Conservation (phyloP, 2,888 invertebrate genomes). For the Cerceris ruficornis region DNA sequence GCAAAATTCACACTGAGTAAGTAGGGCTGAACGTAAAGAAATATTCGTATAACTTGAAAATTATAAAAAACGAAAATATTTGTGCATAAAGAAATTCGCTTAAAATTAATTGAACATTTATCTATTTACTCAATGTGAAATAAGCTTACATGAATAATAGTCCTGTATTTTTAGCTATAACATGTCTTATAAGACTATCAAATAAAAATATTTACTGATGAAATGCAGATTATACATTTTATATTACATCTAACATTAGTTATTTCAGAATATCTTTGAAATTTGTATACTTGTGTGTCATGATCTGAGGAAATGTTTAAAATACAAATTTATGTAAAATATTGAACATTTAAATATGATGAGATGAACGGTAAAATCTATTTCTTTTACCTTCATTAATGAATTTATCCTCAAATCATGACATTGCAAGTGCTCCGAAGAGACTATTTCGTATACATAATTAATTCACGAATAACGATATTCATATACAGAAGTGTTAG, state of each 20-base stretch:
- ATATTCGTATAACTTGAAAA: neutral
- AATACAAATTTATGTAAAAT: neutral
- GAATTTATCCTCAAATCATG: slow-evolving; percentile 38
- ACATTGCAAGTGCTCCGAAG: slow-evolving; percentile 21
- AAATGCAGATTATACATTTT: slow-evolving; percentile 45
- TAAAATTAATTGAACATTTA: neutral
- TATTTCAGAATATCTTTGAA: slow-evolving; percentile 32
- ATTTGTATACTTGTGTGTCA: slow-evolving; percentile 25
- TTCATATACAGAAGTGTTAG: slow-evolving; percentile 59
- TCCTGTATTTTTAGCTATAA: slow-evolving; percentile 25
- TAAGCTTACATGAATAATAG: slow-evolving; percentile 8
- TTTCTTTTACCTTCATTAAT: neutral
- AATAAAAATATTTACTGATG: slow-evolving; percentile 40
- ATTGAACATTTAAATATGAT: slow-evolving; percentile 3
- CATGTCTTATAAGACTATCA: slow-evolving; percentile 42
- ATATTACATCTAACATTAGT: slow-evolving; percentile 42
- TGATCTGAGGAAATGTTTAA: slow-evolving; percentile 34
- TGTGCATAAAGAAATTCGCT: neutral
- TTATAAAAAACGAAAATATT: slow-evolving; percentile 3
- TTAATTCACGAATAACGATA: slow-evolving; percentile 41
- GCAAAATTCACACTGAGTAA: slow-evolving; percentile 18
- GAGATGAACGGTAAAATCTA: neutral
- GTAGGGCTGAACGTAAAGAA: neutral
- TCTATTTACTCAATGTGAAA: slow-evolving; percentile 28
- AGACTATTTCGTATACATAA: slow-evolving; percentile 51